Conservation (phyloP, 1,140 invertebrate species). For the Acyrthosiphon pisum region DNA sequence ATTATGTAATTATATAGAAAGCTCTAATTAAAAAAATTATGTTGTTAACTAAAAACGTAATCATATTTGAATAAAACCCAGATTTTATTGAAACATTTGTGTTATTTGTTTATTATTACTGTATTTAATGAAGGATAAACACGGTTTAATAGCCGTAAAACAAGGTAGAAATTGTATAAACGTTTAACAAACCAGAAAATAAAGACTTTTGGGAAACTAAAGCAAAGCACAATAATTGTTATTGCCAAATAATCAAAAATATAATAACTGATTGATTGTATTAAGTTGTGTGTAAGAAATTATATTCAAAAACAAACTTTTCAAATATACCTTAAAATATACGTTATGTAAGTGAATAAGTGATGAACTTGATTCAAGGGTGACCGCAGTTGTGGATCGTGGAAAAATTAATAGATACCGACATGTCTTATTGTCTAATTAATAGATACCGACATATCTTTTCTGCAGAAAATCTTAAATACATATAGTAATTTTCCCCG, state of each 20-base stretch:
- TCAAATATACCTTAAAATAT: not conserved
- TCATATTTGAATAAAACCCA: not conserved
- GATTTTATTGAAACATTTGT: not conserved
- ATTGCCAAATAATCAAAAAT: constrained; percentile 31
- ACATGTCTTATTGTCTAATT: no score
- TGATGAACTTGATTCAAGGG: not conserved
- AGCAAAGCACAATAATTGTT: not conserved
- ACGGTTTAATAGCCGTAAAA: not conserved
- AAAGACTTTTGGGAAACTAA: not conserved
- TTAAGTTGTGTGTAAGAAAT: not conserved
- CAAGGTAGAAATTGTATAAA: not conserved
- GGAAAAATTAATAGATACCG: not conserved
- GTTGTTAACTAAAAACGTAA: not conserved
- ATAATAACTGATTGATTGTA: not conserved
- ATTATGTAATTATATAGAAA: not conserved
- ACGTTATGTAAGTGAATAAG: not conserved
- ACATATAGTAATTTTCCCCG: not conserved
- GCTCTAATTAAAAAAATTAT: not conserved
- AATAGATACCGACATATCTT: not conserved
- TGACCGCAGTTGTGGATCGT: not conserved
- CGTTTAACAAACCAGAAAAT: not conserved
- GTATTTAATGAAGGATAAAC: not conserved
- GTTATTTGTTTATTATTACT: constrained; percentile 31
- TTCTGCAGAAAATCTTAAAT: not conserved
- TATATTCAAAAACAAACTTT: not conserved